Evolutionary conservation across 2,797 vertebrate species (phyloP).

Genomic region (Antrozous pallidus): DNA sequence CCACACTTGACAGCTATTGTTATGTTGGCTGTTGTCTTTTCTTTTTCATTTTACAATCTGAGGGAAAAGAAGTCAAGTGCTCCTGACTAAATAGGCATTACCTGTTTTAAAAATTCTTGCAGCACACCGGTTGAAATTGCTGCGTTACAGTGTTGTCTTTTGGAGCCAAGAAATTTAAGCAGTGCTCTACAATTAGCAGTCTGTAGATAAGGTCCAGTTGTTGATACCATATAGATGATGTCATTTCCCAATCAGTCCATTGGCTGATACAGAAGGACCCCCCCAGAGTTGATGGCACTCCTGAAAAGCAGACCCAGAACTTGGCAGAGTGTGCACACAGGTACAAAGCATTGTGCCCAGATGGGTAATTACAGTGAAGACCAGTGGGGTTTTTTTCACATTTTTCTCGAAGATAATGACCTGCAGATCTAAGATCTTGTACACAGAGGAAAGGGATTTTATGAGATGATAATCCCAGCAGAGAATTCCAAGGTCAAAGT

Average conservation of each 20-base stretch:
- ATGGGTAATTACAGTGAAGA: not conserved
- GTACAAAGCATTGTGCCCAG: not conserved
- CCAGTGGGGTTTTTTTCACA: not conserved
- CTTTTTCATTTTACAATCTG: not conserved
- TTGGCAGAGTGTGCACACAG: not conserved
- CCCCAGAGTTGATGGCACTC: not conserved
- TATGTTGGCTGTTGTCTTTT: not conserved
- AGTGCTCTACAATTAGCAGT: not conserved
- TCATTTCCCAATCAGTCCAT: not conserved
- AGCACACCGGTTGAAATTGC: not conserved
- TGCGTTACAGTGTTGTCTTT: not conserved
- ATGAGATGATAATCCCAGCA: not conserved
- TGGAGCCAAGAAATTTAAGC: not conserved
- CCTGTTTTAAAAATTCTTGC: not conserved
- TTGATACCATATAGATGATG: not conserved
- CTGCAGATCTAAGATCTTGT: not conserved
- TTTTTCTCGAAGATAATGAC: not conserved
- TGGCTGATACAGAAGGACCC: constrained; percentile 1
- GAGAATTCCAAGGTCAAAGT: not conserved
- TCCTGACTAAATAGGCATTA: not conserved
- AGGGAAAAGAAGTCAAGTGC: not conserved
- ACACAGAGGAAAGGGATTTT: not conserved
- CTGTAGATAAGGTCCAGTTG: not conserved
- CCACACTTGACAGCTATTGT: not conserved
- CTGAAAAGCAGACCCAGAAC: not conserved